These are phyloP conservation scores for Nautilus pompilius DNA, from an alignment of 1,140 invertebrate species.

Conservation along the genomic window DNA sequence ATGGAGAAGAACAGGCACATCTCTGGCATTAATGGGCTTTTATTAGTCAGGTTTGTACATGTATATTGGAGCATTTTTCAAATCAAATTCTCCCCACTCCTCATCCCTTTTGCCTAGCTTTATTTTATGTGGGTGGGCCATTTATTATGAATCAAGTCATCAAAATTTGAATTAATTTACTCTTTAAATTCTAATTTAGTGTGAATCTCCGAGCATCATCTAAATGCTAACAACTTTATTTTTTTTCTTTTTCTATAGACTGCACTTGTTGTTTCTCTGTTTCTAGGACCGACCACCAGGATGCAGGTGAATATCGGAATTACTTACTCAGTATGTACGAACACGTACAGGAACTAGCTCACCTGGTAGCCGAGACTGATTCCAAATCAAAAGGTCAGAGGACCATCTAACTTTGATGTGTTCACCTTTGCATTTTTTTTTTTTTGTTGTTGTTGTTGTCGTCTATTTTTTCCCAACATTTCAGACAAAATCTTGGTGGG, in stretches of 20 bases:
- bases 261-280: not conserved
- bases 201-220: too few relatives aligned
- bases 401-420: not conserved
- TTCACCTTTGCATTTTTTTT: not conserved
- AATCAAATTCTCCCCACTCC: too few relatives aligned
- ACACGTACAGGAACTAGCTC: constrained; percentile 45
- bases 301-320: constrained; percentile 16
- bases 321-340: constrained; percentile 48
- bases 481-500: not conserved
- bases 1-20: constrained; percentile 40
- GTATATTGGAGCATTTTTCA: too few relatives aligned
- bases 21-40: too few relatives aligned
- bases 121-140: too few relatives aligned
- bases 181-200: too few relatives aligned
- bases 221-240: too few relatives aligned
- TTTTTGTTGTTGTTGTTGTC: not conserved
- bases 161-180: too few relatives aligned
- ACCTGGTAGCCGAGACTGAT: constrained; percentile 42
- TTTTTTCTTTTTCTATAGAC: too few relatives aligned
- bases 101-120: too few relatives aligned
- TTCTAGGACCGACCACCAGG: not conserved
- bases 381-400: constrained; percentile 32
- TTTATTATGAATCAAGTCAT: too few relatives aligned
- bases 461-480: not conserved
- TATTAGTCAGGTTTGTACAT: too few relatives aligned